Percentiles rank a stretch among this genome's conserved stretches.
Conservation (phyloP, 2,797 vertebrate genomes). For the Corythornis leucogaster region DNA sequence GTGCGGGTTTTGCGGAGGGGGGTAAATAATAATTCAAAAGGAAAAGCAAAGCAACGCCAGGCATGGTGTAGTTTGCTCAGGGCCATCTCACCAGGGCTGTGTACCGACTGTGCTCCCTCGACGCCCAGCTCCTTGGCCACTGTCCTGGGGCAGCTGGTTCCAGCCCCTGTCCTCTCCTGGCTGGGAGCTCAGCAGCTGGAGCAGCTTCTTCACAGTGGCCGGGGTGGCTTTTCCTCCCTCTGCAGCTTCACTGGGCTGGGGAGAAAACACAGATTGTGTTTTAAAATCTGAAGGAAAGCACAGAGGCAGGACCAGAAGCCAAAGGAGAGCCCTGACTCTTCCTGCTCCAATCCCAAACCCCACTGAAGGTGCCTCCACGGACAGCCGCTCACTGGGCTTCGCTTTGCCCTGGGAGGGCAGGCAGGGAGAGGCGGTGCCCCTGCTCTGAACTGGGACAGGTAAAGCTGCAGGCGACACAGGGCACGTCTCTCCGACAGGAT, state of each 20-base stretch:
- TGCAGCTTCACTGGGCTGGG: neutral
- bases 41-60: neutral
- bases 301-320: neutral
- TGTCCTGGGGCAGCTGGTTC: neutral
- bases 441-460: neutral
- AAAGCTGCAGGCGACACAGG: neutral
- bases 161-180: neutral
- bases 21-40: neutral
- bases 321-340: neutral
- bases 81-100: neutral
- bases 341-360: neutral
- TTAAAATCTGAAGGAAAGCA: neutral
- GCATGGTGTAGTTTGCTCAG: rapidly evolving
- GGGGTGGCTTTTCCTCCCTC: neutral
- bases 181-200: neutral
- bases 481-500: neutral
- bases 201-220: neutral
- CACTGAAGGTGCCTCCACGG: rapidly evolving
- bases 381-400: neutral
- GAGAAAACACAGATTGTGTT: neutral
- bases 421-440: neutral
- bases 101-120: neutral
- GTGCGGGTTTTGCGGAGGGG: neutral
- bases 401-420: neutral
- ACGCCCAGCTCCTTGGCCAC: neutral